Percentiles rank a stretch among this genome's conserved stretches.
phyloP scores from a whole-genome alignment of 1,140 invertebrate genomes.

The Drosophila ohnishii region DNA sequence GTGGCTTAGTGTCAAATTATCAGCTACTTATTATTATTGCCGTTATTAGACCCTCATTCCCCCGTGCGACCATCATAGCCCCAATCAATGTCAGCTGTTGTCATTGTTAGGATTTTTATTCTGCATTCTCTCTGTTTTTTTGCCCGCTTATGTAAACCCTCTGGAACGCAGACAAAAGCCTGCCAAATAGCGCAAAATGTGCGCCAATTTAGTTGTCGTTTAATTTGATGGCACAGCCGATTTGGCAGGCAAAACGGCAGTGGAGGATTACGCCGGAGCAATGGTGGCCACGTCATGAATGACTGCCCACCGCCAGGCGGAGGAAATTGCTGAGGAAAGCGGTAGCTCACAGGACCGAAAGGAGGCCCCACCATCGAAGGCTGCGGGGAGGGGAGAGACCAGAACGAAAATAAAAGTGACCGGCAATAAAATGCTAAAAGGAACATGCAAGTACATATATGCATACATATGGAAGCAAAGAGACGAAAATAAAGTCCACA shows the following conservation, averaged over 20 bases:
- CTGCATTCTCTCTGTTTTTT: slow-evolving; percentile 2
- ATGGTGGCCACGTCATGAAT: slow-evolving; percentile 48
- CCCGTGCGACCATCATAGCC: slow-evolving; percentile 10
- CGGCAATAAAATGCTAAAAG: slow-evolving; percentile 50
- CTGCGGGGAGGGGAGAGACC: neutral
- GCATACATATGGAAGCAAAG: slow-evolving; percentile 14
- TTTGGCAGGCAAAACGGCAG: slow-evolving; percentile 63
- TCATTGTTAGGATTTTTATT: slow-evolving; percentile 49
- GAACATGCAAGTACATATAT: slow-evolving; percentile 32
- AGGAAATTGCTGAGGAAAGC: slow-evolving; percentile 53
- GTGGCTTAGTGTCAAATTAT: slow-evolving; percentile 54
- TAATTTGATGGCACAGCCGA: slow-evolving; percentile 70
- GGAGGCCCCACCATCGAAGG: slow-evolving; percentile 22
- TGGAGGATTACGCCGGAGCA: slow-evolving; percentile 37
- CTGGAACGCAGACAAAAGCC: slow-evolving; percentile 58
- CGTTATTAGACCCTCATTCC: slow-evolving; percentile 38
- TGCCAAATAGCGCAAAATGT: slow-evolving; percentile 72
- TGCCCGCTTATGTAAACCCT: slow-evolving; percentile 46
- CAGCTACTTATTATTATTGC: slow-evolving; percentile 53
- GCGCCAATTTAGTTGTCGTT: slow-evolving; percentile 74
- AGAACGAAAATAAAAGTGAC: slow-evolving; percentile 52
- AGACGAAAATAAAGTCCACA: slow-evolving; percentile 18
- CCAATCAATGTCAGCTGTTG: slow-evolving; percentile 63
- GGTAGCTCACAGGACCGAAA: slow-evolving; percentile 39
- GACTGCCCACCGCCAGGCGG: slow-evolving; percentile 22